Base-by-base conservation (phyloP, 2,888 invertebrate species). In the Bhutanitis thaidina region DNA sequence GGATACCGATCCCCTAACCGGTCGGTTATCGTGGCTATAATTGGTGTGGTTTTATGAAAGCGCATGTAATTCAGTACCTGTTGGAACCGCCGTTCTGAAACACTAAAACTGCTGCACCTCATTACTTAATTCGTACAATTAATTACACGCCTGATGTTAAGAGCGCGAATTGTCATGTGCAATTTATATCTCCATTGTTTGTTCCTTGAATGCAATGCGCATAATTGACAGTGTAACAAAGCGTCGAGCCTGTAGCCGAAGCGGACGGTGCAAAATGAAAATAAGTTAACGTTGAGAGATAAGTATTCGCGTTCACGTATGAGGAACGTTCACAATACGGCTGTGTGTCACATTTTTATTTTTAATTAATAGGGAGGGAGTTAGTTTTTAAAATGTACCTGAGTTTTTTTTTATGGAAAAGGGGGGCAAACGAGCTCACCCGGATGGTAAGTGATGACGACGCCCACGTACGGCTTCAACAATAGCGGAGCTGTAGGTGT, bases 151-250 rank as follows among this genome's bases (percentile, higher is more conserved):
- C 52, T 48, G 38, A 51, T 46, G 59, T 51, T 56, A 49, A 51
- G 46, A 52, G 53, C 45, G 45, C 50, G 57, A 56, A 55, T 55
- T 55, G 54, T 56, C 54, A 58, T 48, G 55, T 46, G 54, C 57
- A 63, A 55, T 59, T 57, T 60, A 59, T 57, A 55, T 57, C 60
- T 55, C 38, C 25, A 20, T 51, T 51, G 50, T 51, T 51, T 45
- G 40, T 30, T 27, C 16, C 46, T 56, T 55, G 46, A 52, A 53
- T 50, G 57, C 57, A 52, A 41, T 45, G 49, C 49, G 35, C 53
- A 56, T 62, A 64, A 64, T 64, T 62, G 62, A 62, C 62, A 62
- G 47, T 52, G 58, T 49, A 57, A 59, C 59, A 61, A 60, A 61
- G 54, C 58, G 52, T 7, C 36, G 25, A n/a, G 38, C 34, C 27